Base-by-base conservation (phyloP, 2,888 invertebrate species). In the Camptogramma bilineatum region DNA sequence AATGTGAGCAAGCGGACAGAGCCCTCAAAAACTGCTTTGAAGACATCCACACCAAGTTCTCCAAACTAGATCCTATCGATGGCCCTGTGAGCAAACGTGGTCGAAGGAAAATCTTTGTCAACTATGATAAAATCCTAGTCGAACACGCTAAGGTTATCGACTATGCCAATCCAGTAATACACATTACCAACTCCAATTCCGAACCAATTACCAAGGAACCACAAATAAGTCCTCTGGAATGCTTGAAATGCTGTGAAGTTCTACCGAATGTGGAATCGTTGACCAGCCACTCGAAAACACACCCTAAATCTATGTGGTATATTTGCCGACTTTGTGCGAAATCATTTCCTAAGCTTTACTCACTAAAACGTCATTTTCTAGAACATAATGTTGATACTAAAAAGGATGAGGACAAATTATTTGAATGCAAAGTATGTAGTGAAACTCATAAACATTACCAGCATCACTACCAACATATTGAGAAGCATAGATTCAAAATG, bases 231-330 rank as follows among this genome's bases (percentile, higher is more conserved):
- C 79, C 83, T 19, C 72, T 88, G 8, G 89, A 90, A 72, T 93
- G 92, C 61, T 80, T 84, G 3, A 88, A 85, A 69, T 93, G 92
- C 69, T 88, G 86, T 80, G 82, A 88, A 69, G 73, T 86, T 0
- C 70, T 91, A 16, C 86, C 90, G 0, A 83, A 81, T 51, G 5
- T 85, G 0, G 83, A 83, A 66, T 80, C 86, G 0, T 73, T 91
- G 18, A 51, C 85, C 0, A 88, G 87, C 54, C 92, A 93, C 58
- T 83, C 88, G 39, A 86, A 80, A 69, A 74, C 73, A 0, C 92
- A 93, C 70, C 90, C 91, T 0, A 86, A 80, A 67, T 73, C 80
- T 0, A 91, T 92, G 92, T 92, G 91, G 90, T 91, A 78, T 31
- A 77, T 82, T 68, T 93, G 92, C 55, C 76, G 87, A 7, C 60